Percentiles rank a stretch among this genome's conserved stretches.
Conservation (phyloP, 2,888 invertebrate genomes). For the Xestia xanthographa region DNA sequence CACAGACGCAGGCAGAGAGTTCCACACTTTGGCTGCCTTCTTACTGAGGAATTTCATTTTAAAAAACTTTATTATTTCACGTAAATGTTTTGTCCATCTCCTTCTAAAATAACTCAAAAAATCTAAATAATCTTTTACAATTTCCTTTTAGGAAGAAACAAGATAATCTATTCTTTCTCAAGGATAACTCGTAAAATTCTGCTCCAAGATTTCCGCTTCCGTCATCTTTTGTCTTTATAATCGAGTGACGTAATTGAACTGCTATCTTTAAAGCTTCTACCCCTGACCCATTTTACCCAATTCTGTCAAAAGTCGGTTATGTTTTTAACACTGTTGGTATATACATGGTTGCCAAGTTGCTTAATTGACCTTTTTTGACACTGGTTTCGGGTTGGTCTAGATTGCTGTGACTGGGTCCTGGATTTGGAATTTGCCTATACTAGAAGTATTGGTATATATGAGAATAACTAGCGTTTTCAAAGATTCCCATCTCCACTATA, state of each 20-base stretch:
- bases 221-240: slow-evolving; percentile 39
- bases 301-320: slow-evolving; percentile 36
- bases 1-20: too few relatives aligned
- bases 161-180: slow-evolving; percentile 14
- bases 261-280: slow-evolving; percentile 11
- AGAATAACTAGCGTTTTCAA: not conserved
- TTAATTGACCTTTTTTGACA: slow-evolving; percentile 21
- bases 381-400: not conserved
- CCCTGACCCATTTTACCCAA: slow-evolving; percentile 42
- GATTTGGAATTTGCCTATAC: slow-evolving; percentile 1
- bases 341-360: slow-evolving; percentile 38
- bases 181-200: slow-evolving; percentile 5
- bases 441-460: not conserved
- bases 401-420: not conserved
- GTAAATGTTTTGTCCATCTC: not conserved
- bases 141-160: not conserved
- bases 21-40: too few relatives aligned
- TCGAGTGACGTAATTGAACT: slow-evolving; percentile 30
- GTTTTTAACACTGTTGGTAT: slow-evolving; percentile 15
- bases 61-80: not conserved
- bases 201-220: slow-evolving; percentile 23
- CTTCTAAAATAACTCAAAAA: not conserved
- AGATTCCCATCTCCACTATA: not conserved
- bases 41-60: not conserved
- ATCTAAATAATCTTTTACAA: not conserved